Evolutionary conservation across 2,113 vertebrate genomes (phyloP), one percentile per base, ranked within the genome.

Genomic region (Ancistrus triradiatus): DNA sequence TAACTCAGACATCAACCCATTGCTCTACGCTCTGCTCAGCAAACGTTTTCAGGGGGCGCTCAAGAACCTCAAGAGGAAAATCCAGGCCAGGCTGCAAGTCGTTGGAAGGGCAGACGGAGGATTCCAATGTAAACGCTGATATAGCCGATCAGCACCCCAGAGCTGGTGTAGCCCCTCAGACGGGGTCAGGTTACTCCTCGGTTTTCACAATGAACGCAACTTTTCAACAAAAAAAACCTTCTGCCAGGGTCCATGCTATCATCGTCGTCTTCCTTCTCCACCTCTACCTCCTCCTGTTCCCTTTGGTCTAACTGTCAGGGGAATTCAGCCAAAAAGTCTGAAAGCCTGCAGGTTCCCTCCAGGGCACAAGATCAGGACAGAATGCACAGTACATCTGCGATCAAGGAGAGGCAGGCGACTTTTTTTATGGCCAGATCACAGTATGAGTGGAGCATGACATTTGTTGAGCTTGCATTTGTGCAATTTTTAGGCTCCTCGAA

Each of bases 1-100:
- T 49, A 91, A 89, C 80, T 91, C 89, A 0, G 87, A 87, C 77
- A 85, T 91, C 66, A 91, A 90, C 49, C 90, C 89, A 4, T 73
- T 91, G 28, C 73, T 91, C 9, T 91, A 91, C 2, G 88, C 87
- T 9, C 81, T 91, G 59, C 85, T 91, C 2, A 91, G 90, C 76
- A 83, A 85, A 42, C 80, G 87, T 19, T 91, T 90, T 74, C 87
- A 87, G 64, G 81, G 75, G 3, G 89, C 88, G 8, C 78, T 91
- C 4, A 64, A 51, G 61, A 78, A 74, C 73, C 79, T 89, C n/a
- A 68, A 47, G 67, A 74, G 79, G 40, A 87, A 81, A 59, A 52
- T 87, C 7, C 70, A 70, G 64, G 67, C 74, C 2, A 71, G 72
- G 4, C 53, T 86, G n/a, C 74, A 65, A 0, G 8, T 68, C 9